Conservation (phyloP, 2,888 invertebrate genomes). For the Mesochorus sp. region DNA sequence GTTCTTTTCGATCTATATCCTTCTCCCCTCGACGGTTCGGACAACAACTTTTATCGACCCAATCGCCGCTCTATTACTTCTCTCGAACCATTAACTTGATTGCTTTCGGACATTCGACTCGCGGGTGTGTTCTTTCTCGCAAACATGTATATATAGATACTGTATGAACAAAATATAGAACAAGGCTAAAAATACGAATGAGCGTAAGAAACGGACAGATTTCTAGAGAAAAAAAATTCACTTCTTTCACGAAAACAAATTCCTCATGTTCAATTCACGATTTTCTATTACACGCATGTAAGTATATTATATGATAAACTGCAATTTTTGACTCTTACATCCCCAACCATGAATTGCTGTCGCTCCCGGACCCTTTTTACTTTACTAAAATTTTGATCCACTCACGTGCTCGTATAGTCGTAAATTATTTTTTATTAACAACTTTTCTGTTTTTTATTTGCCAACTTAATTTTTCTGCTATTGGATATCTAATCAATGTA, state of each 20-base stretch:
- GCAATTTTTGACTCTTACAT: neutral
- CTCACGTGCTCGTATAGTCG: no score
- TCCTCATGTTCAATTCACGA: neutral
- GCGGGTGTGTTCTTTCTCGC: constrained; percentile 19
- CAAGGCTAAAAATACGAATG: constrained; percentile 8
- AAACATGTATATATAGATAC: neutral
- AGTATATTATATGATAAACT: neutral
- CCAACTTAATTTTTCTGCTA: no score
- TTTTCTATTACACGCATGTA: neutral
- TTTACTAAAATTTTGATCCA: no score
- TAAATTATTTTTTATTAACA: no score
- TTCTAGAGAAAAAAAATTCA: constrained; percentile 39
- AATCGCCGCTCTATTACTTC: constrained; percentile 60
- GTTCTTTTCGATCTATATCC: neutral
- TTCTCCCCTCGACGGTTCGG: constrained; percentile 10
- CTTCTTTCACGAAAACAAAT: constrained; percentile 36
- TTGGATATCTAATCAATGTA: no score
- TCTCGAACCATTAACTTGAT: constrained; percentile 60
- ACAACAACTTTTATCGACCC: constrained; percentile 56
- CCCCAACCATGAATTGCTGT: no score
- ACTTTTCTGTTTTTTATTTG: no score
- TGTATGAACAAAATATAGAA: neutral
- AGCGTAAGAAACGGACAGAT: constrained; percentile 21
- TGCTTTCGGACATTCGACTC: constrained; percentile 58
- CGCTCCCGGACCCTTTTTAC: no score